Conservation (phyloP, 2,888 invertebrate species). For the Phorcus lineatus region DNA sequence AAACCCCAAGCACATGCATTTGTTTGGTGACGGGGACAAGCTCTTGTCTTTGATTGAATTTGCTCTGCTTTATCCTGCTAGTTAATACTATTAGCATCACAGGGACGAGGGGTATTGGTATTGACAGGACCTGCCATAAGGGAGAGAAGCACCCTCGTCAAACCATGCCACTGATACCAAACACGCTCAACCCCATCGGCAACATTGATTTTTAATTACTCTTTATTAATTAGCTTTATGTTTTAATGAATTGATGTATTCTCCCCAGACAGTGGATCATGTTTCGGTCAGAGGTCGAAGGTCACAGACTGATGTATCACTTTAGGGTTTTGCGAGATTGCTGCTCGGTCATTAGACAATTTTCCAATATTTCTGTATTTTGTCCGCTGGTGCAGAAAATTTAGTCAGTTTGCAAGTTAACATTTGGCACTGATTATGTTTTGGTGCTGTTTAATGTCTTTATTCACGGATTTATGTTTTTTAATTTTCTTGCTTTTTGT, state of each 20-base stretch:
- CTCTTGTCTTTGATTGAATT: slow-evolving; percentile 25
- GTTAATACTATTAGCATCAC: slow-evolving; percentile 18
- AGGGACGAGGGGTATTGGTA: slow-evolving; percentile 10
- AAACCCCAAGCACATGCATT: slow-evolving; percentile 16
- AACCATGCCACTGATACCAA: not conserved
- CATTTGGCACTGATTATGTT: no score
- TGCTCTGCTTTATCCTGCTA: slow-evolving; percentile 22
- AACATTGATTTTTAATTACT: slow-evolving; percentile 27
- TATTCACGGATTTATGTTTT: no score
- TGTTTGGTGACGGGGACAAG: slow-evolving; percentile 9
- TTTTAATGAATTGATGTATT: slow-evolving; percentile 29
- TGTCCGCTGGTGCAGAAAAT: no score
- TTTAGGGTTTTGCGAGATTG: not conserved
- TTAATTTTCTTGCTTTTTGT: no score
- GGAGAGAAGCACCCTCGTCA: slow-evolving; percentile 7
- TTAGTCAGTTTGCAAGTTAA: no score
- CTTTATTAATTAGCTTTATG: slow-evolving; percentile 27
- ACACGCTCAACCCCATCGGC: not conserved
- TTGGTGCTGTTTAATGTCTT: no score
- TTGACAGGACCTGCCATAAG: slow-evolving; percentile 20
- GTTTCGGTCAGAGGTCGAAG: slow-evolving; percentile 19
- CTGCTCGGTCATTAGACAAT: no score
- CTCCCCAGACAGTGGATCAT: slow-evolving; percentile 8
- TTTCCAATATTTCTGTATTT: no score
- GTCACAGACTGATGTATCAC: not conserved